Conservation (phyloP, 2,797 vertebrate species). For the Bovichtus variegatus region DNA sequence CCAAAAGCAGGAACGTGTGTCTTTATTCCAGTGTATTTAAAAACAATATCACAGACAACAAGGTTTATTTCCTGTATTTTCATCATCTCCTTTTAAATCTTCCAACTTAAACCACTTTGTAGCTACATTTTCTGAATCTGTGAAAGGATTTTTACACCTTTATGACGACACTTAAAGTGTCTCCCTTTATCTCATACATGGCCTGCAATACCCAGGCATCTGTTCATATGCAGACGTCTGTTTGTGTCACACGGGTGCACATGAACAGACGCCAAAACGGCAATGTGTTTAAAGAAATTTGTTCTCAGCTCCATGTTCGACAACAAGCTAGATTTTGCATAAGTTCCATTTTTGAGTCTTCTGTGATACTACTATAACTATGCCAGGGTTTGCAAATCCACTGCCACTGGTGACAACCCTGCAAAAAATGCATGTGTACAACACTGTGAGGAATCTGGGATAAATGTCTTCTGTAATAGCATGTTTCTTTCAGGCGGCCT, state of each 20-base stretch:
- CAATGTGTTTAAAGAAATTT: conserved; percentile 13
- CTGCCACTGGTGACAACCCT: not conserved
- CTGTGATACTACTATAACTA: not conserved
- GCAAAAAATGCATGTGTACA: conserved; percentile 12
- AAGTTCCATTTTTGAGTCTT: not conserved
- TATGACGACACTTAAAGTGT: not conserved
- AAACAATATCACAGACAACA: conserved; percentile 1
- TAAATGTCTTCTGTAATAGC: not conserved
- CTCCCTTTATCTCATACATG: not conserved
- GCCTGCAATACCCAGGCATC: conserved; percentile 22
- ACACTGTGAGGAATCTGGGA: not conserved
- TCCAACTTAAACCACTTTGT: conserved; percentile 4
- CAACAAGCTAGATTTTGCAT: not conserved
- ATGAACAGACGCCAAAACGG: not conserved
- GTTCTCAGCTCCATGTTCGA: not conserved
- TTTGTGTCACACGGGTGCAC: not conserved
- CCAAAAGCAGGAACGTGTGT: conserved; percentile 18
- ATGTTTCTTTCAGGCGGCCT: conserved; percentile 26
- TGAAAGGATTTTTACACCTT: conserved; percentile 27
- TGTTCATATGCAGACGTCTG: conserved; percentile 20
- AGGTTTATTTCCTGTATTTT: conserved; percentile 27
- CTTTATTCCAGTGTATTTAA: not conserved
- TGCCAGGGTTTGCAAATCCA: not conserved
- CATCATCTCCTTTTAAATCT: not conserved
- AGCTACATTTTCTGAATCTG: conserved; percentile 17